Base-by-base conservation (phyloP, 1,140 invertebrate species). In the Zaprionus davidi region DNA sequence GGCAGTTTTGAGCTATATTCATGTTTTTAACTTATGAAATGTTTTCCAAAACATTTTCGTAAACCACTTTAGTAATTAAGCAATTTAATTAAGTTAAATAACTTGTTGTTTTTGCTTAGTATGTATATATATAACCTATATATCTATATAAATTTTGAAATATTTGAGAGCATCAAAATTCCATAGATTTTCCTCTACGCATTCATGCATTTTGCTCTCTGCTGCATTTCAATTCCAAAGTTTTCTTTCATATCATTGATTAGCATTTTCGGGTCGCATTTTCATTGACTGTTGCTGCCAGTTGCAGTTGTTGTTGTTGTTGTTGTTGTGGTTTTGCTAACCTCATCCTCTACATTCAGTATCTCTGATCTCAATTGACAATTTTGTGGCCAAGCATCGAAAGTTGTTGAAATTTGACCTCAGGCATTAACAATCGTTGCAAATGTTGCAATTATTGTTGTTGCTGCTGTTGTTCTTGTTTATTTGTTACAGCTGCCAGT, bases 351-450 rank as follows among this genome's bases (percentile, higher is more conserved):
- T 22, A 24, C 12, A 28, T 71, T 51, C 41, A 15, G 36, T 26
- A 36, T 62, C 17, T 38, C 15, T 75, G 67, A 53, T 31, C 28
- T 31, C 59, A 71, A 58, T 75, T 58, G 67, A 51, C 68, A 71
- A 64, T 58, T 70, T 64, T 75, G 72, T 75, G 72, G 72, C 9
- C 13, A n/a, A 46, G 24, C 31, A 57, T 20, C 17, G 36, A 69
- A 34, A 46, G 46, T 65, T 66, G 22, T 65, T 49, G 28, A 57
- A 17, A 53, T 36, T 57, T 66, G 62, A 71, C 62, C 69, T 65
- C 62, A 71, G 63, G 22, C 22, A 38, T 26, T 71, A 41, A 34
- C 64, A 67, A 67, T 66, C 31, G 24, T 17, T 34, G 31, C 9
- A 34, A 34, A 26, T 62, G 31, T 51, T 70, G 41, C 15, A 9